phyloP scores from a whole-genome alignment of 2,113 vertebrate genomes.

The Phalacrocorax carbo region DNA sequence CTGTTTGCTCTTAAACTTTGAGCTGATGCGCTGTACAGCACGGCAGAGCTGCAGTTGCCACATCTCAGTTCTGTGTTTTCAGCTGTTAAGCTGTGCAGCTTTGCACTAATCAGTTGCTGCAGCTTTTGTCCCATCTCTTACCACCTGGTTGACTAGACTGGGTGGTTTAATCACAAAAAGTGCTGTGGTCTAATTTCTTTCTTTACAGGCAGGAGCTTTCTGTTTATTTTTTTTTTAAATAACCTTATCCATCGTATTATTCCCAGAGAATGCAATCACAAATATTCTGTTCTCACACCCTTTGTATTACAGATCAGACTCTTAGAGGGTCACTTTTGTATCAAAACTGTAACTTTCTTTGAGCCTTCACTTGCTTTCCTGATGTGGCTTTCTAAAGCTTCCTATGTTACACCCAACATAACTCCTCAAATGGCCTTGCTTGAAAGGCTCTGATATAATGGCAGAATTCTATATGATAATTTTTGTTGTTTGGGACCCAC shows the following conservation, averaged over 20 bases:
- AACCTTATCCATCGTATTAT: rapidly evolving
- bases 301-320: neutral
- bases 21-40: rapidly evolving
- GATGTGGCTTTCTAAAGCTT: neutral
- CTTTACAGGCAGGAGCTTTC: neutral
- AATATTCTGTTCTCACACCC: neutral
- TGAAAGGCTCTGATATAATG: neutral
- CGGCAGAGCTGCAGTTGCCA: rapidly evolving
- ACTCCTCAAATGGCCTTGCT: neutral
- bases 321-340: neutral
- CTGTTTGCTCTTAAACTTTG: neutral
- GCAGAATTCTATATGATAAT: neutral
- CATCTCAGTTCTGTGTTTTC: neutral
- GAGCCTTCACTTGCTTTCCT: neutral
- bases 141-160: neutral
- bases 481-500: neutral
- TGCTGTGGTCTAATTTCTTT: neutral
- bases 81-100: neutral
- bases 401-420: neutral
- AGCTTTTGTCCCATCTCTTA: neutral
- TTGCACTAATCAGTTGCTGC: neutral
- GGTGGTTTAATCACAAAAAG: neutral
- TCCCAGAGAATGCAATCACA: neutral
- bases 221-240: neutral
- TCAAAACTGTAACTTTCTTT: neutral